Base-by-base conservation (phyloP, 2,888 invertebrate species). In the Pheosia tremula region DNA sequence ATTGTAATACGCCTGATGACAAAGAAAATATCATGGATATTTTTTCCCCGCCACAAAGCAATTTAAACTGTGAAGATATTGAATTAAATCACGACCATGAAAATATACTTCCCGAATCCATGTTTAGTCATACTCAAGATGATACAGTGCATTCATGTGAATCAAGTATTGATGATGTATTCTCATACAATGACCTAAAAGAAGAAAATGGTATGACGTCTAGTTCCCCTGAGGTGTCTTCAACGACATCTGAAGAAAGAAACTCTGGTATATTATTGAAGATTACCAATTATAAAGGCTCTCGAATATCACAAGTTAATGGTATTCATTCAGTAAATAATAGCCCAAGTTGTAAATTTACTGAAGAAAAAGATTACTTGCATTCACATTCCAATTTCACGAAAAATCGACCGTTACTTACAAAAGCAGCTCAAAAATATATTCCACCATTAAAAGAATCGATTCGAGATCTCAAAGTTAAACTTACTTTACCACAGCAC, bases 371-470 rank as follows among this genome's bases (percentile, higher is more conserved):
- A 43, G 84, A 86, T 61, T 88, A 89, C 76, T 74, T 77, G 59
- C 80, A 78, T 68, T 75, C 81, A 52, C 79, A 80, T 67, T 70
- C 78, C 56, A 81, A 75, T 67, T 81, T 83, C 62, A 63, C 81
- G 57, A 73, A 78, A 47, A 77, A 80, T 69, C 79, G 90, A 64
- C 91, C 90, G 41, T 81, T 94, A 64, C 80, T 94, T 57, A 94
- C 94, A 49, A 94, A 94, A 82, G 94, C 87, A 59, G 94, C 94
- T 60, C 91, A 93, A 82, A 94, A 94, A 83, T 94, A 94, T 75
- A 94, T 94, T 78, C 94, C 94, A 59, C 94, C 94, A 5, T 69
- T 91, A 67, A 89, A 86, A 80, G 89, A 90, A 74, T 79, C 85
- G 37, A 82, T 88, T 59, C 79, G 80, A 56, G 89, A 93, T 74